Percentiles rank a stretch among this genome's conserved stretches.
phyloP scores from a whole-genome alignment of 2,113 vertebrate genomes.

The Cacatua alba region DNA sequence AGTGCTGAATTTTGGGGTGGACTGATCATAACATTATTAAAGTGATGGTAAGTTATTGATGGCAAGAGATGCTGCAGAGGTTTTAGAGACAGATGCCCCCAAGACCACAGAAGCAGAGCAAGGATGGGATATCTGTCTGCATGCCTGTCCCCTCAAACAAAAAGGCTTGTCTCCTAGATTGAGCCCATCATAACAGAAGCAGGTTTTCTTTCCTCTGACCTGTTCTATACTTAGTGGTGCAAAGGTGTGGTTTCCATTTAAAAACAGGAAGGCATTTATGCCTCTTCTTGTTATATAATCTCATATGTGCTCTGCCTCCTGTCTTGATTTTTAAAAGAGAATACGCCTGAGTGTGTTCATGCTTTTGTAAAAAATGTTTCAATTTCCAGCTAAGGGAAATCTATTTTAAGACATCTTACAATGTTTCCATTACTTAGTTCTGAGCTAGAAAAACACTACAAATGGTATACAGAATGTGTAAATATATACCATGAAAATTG shows the following conservation, averaged over 20 bases:
- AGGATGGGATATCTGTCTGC: background rate
- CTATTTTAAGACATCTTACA: background rate
- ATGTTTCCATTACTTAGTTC: background rate
- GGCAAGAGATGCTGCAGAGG: background rate
- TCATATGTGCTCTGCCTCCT: background rate
- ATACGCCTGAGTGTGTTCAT: background rate
- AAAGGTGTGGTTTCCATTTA: background rate
- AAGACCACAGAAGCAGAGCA: background rate
- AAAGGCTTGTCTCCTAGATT: background rate
- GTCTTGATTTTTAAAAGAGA: background rate
- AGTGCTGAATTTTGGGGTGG: background rate
- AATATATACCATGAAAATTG: background rate
- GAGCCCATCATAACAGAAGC: background rate
- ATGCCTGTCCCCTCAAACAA: background rate
- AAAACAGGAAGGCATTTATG: background rate
- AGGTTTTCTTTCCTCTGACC: background rate
- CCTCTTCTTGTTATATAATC: background rate
- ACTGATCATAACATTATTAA: background rate
- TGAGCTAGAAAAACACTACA: background rate
- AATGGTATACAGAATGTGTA: background rate
- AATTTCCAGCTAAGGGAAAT: background rate
- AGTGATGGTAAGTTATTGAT: background rate
- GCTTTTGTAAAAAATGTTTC: constrained; percentile 35
- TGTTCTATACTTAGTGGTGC: background rate
- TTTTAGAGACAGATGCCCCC: background rate